Base-by-base conservation (phyloP, 64 coral and sea anemone genomes). In the Dendrophyllia cribrosa region DNA sequence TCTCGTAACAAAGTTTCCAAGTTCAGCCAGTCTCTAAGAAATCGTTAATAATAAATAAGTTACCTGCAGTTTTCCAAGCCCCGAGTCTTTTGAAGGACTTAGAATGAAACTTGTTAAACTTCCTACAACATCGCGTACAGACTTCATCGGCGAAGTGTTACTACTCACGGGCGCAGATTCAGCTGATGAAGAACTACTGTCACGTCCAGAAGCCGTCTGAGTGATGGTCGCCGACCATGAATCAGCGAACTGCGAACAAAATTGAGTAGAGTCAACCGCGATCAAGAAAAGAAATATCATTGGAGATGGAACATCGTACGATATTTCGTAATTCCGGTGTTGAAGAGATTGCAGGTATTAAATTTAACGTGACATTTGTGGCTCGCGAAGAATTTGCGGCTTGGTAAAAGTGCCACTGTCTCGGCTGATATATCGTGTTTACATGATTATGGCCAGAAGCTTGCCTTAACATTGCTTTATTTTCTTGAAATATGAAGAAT, bases 181-280 rank as follows among this genome's bases (percentile, higher is more conserved):
- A 45, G 44, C 47, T 4, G 46, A 49, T 0, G 80, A 22, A 1
- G 46, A 44, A 84, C 44, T 23, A 6, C 46, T 68, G 12, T 75
- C 72, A 1, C 43, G 46, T 7, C 45, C 47, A 19, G 80, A 11
- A 46, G 44, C 25, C 5, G 80, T 51, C 61, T 84, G 80, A 45
- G 60, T 87, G 20, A 97, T 82, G 20, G 65, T 76, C 6, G 85
- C 75, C 14, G 91, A 69, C 95, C 95, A 97, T 6, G 95, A 97
- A 48, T 97, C 95, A n/a, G 95, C 79, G 48, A 97, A 83, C 93
- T 95, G 72, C 7, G 77, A 73, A 91, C 1, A 60, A 58, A 43
- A 25, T 34, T 8, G 15, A 8, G 4, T 0, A 66, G 3, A 47
- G 17, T 74, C 11, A 47, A 4, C 49, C 62, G 58, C 9, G 20